Base-by-base conservation (phyloP, 2,888 invertebrate species). In the Thecocarcelia acutangulata region DNA sequence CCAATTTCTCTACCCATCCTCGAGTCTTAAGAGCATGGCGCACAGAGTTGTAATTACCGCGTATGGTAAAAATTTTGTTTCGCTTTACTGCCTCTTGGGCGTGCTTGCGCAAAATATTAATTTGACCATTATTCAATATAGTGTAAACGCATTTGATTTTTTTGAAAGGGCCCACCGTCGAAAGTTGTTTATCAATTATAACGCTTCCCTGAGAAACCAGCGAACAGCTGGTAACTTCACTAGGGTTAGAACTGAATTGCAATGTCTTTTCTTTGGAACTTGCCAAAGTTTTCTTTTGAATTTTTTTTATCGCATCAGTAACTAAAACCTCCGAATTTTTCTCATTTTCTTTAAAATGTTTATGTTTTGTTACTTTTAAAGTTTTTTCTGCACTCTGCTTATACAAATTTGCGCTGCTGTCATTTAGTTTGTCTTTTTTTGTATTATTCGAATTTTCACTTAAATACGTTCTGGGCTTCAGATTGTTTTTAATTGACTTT, bases 41-140 rank as follows among this genome's bases (percentile, higher is more conserved):
- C 9, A 96, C 92, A 0, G 95, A 93, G 9, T 94, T 93, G 89
- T 94, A 95, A 63, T 94, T 94, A 1, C 95, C 95, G 85, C 93
- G 93, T 88, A 94, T 94, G 87, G 94, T 93, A 86, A 94, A 95
- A 37, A 94, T 93, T 89, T 93, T 94, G 83, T 92, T 93, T 4
- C 93, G 93, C 85, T 91, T 93, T 87, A 94, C 93, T 0, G 94
- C 94, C 64, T 90, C 92, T 24, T 94, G 94, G 0, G 94, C 94
- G 81, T 92, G 91, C 84, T 93, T 93, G 80, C 93, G 93, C 74
- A 95, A 88, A 80, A 94, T 93, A 87, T 92, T 92, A 91, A 95
- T 92, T 87, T 94, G 91, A 11, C 95, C 94, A 52, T 92, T 92
- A 80, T 93, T 93, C 54, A 78, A 63, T 21, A 82, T 61, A 9